Percentiles rank a stretch among this genome's conserved stretches.
These are phyloP conservation scores for Phrynosoma platyrhinos DNA, from an alignment of 2,113 vertebrate genomes.

Conservation along the genomic window DNA sequence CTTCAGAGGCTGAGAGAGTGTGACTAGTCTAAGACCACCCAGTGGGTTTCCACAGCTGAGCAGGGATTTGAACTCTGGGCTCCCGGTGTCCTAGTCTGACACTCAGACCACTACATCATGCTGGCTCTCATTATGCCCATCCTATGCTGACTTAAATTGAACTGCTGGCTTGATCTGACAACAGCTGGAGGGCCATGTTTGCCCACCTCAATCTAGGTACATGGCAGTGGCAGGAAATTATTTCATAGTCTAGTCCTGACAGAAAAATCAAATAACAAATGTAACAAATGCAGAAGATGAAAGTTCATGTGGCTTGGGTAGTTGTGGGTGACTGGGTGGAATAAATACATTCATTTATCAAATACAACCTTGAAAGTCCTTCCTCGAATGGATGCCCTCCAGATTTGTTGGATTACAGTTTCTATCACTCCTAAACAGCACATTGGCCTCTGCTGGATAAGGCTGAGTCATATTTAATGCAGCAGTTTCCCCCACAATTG, in stretches of 20 bases:
- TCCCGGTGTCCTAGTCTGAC: too few species aligned
- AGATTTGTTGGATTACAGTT: background rate
- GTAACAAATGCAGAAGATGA: background rate
- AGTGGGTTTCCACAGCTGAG: too few species aligned
- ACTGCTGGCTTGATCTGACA: too few species aligned
- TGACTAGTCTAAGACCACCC: too few species aligned
- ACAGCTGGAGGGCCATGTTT: too few species aligned
- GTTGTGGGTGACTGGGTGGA: too few species aligned
- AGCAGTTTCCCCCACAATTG: slow-evolving; percentile 24
- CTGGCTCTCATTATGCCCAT: too few species aligned
- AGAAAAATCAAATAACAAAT: background rate
- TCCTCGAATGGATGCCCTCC: background rate
- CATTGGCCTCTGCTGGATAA: background rate
- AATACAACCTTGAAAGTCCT: background rate
- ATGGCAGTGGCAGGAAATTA: background rate
- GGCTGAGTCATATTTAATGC: background rate
- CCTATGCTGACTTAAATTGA: too few species aligned
- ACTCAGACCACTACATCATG: too few species aligned
- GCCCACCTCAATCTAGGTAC: background rate
- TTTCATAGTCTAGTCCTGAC: background rate
- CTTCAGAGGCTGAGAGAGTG: too few species aligned
- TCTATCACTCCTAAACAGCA: background rate
- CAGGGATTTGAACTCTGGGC: too few species aligned
- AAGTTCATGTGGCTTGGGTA: background rate
- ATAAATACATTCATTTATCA: background rate